phyloP scores from a whole-genome alignment of 2,888 invertebrate genomes.

The Macrophya annulata region DNA sequence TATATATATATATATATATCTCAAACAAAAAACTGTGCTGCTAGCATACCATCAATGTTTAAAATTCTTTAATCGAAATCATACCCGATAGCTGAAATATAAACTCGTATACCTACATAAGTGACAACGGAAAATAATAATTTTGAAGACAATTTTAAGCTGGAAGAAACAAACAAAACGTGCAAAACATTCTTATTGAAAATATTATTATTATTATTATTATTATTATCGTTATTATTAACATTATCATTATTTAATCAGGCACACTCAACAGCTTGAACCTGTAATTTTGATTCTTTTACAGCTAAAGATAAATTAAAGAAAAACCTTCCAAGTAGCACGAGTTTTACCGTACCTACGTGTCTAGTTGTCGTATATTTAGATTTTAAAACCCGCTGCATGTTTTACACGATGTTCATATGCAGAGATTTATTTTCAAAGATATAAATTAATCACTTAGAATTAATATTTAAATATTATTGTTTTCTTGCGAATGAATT shows the following conservation, averaged over 20 bases:
- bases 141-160: not conserved
- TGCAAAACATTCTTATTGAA: not conserved
- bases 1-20: not conserved
- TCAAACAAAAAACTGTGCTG: not conserved
- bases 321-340: slow-evolving; percentile 27
- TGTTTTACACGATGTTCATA: slow-evolving; percentile 27
- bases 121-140: not conserved
- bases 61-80: not conserved
- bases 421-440: not conserved
- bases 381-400: slow-evolving; percentile 33
- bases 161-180: not conserved
- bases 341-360: slow-evolving; percentile 43
- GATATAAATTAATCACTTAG: not conserved
- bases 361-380: slow-evolving; percentile 49
- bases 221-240: slow-evolving; percentile 7
- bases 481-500: not conserved
- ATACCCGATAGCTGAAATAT: not conserved
- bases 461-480: not conserved
- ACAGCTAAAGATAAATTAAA: slow-evolving; percentile 6
- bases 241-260: not conserved
- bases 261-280: not conserved
- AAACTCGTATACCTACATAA: not conserved
- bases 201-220: not conserved
- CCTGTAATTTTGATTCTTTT: slow-evolving; percentile 2
- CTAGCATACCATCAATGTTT: not conserved